A percentile compares a stretch with the other conserved stretches of the same genome.
phyloP scores from a whole-genome alignment of 2,113 vertebrate species.

The Anoplopoma fimbria region DNA sequence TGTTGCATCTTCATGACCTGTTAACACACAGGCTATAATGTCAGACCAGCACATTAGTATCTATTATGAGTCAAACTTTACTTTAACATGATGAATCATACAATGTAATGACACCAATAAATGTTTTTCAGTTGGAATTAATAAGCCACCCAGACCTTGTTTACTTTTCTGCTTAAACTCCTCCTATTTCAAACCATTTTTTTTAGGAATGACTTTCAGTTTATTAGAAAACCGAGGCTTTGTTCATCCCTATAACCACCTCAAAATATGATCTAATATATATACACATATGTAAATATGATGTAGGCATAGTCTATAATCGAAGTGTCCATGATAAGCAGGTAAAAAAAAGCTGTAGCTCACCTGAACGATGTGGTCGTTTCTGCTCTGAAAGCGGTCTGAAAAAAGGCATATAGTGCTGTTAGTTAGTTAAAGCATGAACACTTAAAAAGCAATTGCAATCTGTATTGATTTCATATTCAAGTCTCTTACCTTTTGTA shows the following conservation, averaged over 20 bases:
- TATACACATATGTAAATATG: neutral
- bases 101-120: neutral
- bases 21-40: constrained; percentile 49
- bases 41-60: neutral
- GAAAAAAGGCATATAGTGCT: constrained; percentile 27
- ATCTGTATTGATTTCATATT: constrained; percentile 19
- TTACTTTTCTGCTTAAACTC: neutral
- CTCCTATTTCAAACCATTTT: constrained; percentile 14
- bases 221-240: neutral
- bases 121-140: constrained; percentile 1
- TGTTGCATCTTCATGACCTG: constrained; percentile 93
- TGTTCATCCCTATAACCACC: neutral
- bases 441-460: neutral
- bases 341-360: constrained; percentile 8
- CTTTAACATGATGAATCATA: neutral
- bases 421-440: constrained; percentile 19
- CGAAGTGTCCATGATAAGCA: neutral
- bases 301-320: neutral
- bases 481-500: constrained; percentile 79
- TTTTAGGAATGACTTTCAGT: neutral
- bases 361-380: constrained; percentile 83
- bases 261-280: neutral
- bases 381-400: constrained; percentile 82
- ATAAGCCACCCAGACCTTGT: neutral
- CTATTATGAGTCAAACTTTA: neutral